phyloP scores from a whole-genome alignment of 2,888 invertebrate species.

The Leucophenga montana region DNA sequence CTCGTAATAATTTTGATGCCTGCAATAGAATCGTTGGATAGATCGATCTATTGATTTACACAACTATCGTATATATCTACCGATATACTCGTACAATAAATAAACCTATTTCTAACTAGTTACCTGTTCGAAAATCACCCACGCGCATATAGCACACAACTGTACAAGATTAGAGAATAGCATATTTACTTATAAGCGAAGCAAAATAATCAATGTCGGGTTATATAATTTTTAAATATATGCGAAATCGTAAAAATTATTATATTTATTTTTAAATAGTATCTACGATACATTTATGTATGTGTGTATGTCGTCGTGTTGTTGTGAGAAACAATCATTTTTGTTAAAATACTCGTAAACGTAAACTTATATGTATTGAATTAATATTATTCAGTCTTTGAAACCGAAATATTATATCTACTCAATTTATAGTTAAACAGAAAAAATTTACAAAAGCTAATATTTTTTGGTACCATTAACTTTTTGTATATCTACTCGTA shows the following conservation, averaged over 20 bases:
- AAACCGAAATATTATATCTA: conserved; percentile 12
- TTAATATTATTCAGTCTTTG: conserved; percentile 3
- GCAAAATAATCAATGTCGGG: neutral
- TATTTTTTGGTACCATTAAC: conserved; percentile 13
- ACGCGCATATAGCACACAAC: no score
- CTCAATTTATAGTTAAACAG: conserved; percentile 8
- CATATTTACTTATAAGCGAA: neutral
- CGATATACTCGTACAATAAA: neutral
- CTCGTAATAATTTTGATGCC: conserved; percentile 34
- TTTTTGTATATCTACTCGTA: conserved; percentile 9
- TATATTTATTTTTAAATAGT: no score
- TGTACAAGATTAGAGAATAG: no score
- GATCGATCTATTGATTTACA: conserved; percentile 3
- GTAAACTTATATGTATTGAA: neutral
- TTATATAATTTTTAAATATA: no score
- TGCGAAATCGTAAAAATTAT: no score
- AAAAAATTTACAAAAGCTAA: neutral
- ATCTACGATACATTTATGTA: neutral
- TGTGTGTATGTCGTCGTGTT: conserved; percentile 61
- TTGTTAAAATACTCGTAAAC: conserved; percentile 41
- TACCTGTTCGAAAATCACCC: no score
- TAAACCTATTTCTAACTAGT: neutral
- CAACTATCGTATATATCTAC: neutral
- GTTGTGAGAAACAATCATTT: conserved; percentile 73
- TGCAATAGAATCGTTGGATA: no score